Conservation (phyloP, 1,140 invertebrate species). For the Panulirus ornatus region DNA sequence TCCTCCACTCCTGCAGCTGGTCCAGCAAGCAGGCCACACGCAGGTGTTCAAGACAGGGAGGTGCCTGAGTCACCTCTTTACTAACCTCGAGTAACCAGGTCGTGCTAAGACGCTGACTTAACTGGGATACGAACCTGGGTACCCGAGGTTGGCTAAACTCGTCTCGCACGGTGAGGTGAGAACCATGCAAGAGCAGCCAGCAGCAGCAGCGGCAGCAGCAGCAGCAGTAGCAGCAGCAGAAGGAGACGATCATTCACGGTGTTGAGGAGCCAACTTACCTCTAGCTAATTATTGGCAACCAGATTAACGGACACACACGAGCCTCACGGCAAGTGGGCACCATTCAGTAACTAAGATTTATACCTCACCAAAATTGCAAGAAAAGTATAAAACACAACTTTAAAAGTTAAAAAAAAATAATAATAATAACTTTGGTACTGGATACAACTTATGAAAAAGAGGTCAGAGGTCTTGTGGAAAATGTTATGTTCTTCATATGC, state of each 20-base stretch:
- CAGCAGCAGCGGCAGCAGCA: too few relatives aligned
- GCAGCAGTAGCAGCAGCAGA: too few relatives aligned
- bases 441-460: too few relatives aligned
- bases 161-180: neutral
- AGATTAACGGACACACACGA: slow-evolving; percentile 18
- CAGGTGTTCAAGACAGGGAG: neutral
- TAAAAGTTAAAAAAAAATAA: too few relatives aligned
- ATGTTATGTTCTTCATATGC: neutral
- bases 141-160: neutral
- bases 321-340: slow-evolving; percentile 10
- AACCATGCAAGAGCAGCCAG: too few relatives aligned
- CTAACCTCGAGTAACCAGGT: too few relatives aligned
- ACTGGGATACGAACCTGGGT: neutral
- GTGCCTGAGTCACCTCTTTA: slow-evolving; percentile 26
- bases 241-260: slow-evolving; percentile 1
- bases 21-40: too few relatives aligned
- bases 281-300: slow-evolving; percentile 47
- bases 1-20: too few relatives aligned
- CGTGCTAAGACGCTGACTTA: neutral
- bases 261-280: slow-evolving; percentile 48
- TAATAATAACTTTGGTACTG: too few relatives aligned
- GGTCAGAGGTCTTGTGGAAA: too few relatives aligned
- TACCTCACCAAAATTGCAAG: slow-evolving; percentile 18
- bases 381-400: slow-evolving; percentile 17
- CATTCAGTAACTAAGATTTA: slow-evolving; percentile 19